These are phyloP conservation scores for Neopelma chrysocephalum DNA, from an alignment of 2,797 vertebrate genomes.

Conservation along the genomic window DNA sequence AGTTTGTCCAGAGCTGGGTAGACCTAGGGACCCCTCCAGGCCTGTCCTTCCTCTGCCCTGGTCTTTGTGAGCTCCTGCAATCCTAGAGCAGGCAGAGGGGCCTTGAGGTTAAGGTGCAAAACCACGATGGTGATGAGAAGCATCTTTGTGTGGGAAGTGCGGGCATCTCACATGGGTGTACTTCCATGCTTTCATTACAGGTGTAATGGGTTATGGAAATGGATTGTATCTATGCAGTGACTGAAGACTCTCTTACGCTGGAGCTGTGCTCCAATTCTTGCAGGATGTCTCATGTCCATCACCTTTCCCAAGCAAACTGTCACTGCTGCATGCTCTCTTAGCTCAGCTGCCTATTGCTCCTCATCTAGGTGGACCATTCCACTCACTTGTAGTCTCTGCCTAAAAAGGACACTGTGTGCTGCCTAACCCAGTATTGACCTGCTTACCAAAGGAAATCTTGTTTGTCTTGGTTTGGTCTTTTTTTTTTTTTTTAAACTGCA, in stretches of 20 bases:
- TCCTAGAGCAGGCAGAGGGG: background rate
- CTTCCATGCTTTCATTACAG: background rate
- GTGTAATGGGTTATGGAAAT: background rate
- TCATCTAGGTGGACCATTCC: background rate
- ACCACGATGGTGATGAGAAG: background rate
- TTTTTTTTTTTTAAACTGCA: background rate
- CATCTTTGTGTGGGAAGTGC: fast-evolving
- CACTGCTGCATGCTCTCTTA: fast-evolving
- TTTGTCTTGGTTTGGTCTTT: background rate
- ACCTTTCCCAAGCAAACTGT: background rate
- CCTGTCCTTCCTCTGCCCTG: background rate
- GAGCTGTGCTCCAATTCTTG: background rate
- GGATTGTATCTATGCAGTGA: fast-evolving
- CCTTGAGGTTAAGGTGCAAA: background rate
- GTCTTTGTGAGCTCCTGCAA: background rate
- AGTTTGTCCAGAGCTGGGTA: background rate
- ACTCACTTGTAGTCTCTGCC: background rate
- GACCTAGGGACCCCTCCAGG: background rate
- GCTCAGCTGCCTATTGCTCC: background rate
- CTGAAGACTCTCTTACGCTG: fast-evolving
- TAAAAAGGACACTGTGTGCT: background rate
- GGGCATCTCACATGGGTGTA: fast-evolving
- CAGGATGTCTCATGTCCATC: fast-evolving
- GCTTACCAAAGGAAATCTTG: background rate
- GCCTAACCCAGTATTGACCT: background rate